Evolutionary conservation across 2,888 invertebrate species (phyloP), one percentile per base, ranked within the genome.

Genomic region (Trypoxylon attenuatum): DNA sequence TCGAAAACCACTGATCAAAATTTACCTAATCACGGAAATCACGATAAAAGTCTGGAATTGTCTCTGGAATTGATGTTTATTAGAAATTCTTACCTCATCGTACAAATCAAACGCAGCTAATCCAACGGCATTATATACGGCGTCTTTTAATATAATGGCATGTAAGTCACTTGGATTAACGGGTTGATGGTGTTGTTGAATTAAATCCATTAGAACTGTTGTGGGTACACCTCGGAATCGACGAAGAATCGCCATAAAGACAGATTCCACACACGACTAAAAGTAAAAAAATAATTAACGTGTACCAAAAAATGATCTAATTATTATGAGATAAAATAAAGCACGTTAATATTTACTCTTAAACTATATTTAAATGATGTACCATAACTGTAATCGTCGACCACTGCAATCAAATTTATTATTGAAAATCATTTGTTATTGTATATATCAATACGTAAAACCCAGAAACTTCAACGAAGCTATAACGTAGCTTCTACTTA

Each of bases 321-420:
- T 23, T 38, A 61, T 13, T 22, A 21, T 47, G n/a, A 10, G 39
- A 21, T 8, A 49, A 38, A 61, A 41, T 47, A 27, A 22, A 13
- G 25, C 5, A 18, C 43, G n/a, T 13, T 33, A 45, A 57, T 64
- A 88, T 90, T 88, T 87, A 95, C 95, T 90, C 95, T 91, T 66
- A 97, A 89, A 80, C 94, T 95, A 84, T 96, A 98, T 84, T 96
- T 97, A 95, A 96, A 97, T n/a, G 94, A 93, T 85, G 97, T 97
- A 0, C 96, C 96, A n/a, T n/a, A n/a, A n/a, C n/a, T 8, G 93
- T 92, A n/a, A 85, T 96, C 96, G 80, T 96, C 96, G 39, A 93
- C 85, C 65, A 88, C 89, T 90, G 43, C 68, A 84, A 73, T 29
- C 38, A 21, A 18, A 23, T n/a, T 5, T 21, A 4, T 21, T n/a